A percentile compares a stretch with the other conserved stretches of the same genome.
Conservation (phyloP, 2,113 vertebrate genomes). For the Oxyruncus cristatus region DNA sequence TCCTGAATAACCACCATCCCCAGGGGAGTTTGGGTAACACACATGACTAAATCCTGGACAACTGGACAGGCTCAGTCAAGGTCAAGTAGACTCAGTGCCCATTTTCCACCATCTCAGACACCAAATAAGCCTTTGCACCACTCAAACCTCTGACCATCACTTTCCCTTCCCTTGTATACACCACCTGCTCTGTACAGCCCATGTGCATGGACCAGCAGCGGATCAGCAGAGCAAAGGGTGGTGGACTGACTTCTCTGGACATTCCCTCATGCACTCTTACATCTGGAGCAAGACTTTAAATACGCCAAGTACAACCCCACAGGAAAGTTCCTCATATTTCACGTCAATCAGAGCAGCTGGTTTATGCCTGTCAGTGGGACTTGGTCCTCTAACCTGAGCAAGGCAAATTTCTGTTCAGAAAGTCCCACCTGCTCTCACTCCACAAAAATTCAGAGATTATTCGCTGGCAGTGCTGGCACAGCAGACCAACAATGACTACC, state of each 20-base stretch:
- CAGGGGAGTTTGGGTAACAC: not conserved
- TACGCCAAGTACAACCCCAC: not conserved
- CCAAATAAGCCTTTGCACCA: not conserved
- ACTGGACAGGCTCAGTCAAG: not conserved
- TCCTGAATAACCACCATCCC: not conserved
- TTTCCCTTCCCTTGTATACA: not conserved
- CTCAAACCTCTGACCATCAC: not conserved
- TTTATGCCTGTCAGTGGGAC: not conserved
- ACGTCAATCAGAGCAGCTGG: not conserved
- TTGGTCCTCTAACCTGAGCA: not conserved
- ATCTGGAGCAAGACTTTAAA: not conserved
- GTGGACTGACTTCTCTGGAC: not conserved
- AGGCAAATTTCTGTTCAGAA: not conserved
- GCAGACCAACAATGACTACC: not conserved
- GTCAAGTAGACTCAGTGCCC: not conserved
- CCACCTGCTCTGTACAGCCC: not conserved
- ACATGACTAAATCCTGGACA: not conserved
- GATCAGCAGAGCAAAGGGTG: not conserved
- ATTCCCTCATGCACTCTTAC: not conserved
- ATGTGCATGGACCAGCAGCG: accelerated
- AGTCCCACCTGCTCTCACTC: not conserved
- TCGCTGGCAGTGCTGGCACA: not conserved
- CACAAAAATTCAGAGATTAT: not conserved
- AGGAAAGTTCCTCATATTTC: not conserved
- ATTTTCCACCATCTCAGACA: not conserved